These are phyloP conservation scores for Smutsia gigantea DNA, from an alignment of 2,797 vertebrate genomes.

Conservation along the genomic window DNA sequence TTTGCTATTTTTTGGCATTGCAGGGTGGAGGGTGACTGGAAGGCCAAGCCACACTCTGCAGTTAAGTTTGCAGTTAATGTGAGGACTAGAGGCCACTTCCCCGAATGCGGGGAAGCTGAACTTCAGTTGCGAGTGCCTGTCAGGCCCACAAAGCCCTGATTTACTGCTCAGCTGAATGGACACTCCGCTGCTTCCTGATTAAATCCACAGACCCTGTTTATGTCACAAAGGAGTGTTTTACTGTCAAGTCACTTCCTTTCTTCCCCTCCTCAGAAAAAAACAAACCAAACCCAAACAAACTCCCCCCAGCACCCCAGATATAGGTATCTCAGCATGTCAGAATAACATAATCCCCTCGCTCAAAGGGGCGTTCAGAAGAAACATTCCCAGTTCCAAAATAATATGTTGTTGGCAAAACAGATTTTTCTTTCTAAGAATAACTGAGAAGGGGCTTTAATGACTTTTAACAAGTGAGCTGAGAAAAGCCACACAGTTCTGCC, in stretches of 20 bases:
- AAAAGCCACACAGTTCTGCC: conserved; percentile 18
- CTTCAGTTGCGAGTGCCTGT: not conserved
- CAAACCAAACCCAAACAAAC: not conserved
- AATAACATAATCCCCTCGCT: not conserved
- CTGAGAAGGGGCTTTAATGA: conserved; percentile 18
- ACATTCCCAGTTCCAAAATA: not conserved
- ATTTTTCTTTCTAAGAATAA: conserved; percentile 71
- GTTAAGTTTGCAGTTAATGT: not conserved
- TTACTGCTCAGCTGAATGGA: conserved; percentile 36
- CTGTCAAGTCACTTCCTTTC: conserved; percentile 21
- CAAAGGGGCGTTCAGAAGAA: not conserved
- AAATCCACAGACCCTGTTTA: conserved; percentile 13
- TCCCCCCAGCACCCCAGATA: not conserved
- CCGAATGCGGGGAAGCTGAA: not conserved
- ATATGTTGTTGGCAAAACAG: not conserved
- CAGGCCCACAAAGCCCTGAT: not conserved
- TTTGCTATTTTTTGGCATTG: not conserved
- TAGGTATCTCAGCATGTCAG: not conserved
- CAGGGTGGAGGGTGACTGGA: not conserved
- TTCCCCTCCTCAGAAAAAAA: not conserved
- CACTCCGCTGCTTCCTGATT: not conserved
- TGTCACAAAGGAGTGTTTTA: conserved; percentile 10
- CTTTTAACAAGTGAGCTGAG: conserved; percentile 36
- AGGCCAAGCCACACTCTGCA: not conserved
- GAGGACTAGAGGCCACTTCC: not conserved